Base-by-base conservation (phyloP, 1,140 invertebrate species). In the Antheraea mylitta region DNA sequence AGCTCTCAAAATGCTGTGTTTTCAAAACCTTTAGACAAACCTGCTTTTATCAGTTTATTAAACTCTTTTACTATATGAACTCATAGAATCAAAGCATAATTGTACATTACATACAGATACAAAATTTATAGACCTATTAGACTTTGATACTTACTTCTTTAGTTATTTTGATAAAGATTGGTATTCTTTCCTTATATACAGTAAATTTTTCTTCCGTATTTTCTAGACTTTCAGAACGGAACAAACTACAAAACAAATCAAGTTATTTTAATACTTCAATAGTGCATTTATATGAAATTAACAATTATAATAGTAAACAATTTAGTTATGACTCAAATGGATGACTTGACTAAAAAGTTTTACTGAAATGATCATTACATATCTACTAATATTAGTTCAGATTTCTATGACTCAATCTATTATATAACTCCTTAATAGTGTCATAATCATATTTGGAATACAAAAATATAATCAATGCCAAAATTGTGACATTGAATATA, bases 151-250 rank as follows among this genome's bases (percentile, higher is more conserved):
- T 90, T 93, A 96, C 96, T 85, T 96, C 95, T 86, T 93, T 94
- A 18, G 94, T 94, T 61, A 96, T 92, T 83, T 94, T 94, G 3
- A 96, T 93, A 72, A 96, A 94, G 11, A 94, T 72, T 19, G 96
- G 96, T 74, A 97, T 89, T 79, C 94, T 95, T 77, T 96, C 95
- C 80, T 96, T 95, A 61, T 95, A 95, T n/a, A 94, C 91, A 66
- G 94, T 92, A 87, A 97, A 98, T 76, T 93, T 93, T 13, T 93
- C 87, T 85, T 96, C 95, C 3, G 94, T 94, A 53, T 95, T 94
- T 59, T 94, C 90, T 68, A 95, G 88, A 69, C 90, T 92, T 64
- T 94, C 93, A 7, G 95, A 94, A n/a, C 97, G 94, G 81, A 94
- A 97, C 69, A 98, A 92, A 88, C 97, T 98, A 83, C 72, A 95